Base-by-base conservation (phyloP, 2,113 vertebrate species). In the Clarias gariepinus region DNA sequence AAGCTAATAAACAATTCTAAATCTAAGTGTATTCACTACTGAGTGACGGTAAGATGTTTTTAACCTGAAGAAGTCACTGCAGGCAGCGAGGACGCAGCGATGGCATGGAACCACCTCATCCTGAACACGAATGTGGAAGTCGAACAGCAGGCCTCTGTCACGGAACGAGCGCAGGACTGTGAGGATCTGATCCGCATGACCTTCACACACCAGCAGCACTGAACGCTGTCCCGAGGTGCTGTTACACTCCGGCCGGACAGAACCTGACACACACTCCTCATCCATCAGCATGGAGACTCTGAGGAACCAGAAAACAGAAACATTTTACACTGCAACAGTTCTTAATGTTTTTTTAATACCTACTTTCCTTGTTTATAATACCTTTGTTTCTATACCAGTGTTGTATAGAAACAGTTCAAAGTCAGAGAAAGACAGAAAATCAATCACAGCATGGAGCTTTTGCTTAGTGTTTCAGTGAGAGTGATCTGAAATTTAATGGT, bases 41-140 rank as follows among this genome's bases (percentile, higher is more conserved):
- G 36, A 15, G n/a, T 79, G 16, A 11, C 19, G 57, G 15, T 19
- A 58, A 78, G 47, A 19, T 28, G 19, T 33, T 79, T 71, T 30
- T 74, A 19, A 98, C 97, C 97, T 98, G 95, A 99, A 99, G 94
- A 99, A 99, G 93, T 99, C 97, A 93, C 98, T 99, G 94, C 96
- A 97, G 1, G 97, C 97, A 47, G 98, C 97, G 85, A 99, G 94
- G 85, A 99, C 97, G 91, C 97, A 98, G 85, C 98, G 96, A 90
- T 99, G 98, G 88, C 97, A 99, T 19, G 96, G 96, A 81, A 98
- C 96, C 76, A 90, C 94, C 90, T 95, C 95, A 71, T 95, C 97
- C 92, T 96, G 96, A 85, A 98, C 95, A 28, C 94, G 93, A 89
- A 99, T 96, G 90, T 95, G 96, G 91, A 99, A 99, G 92, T 99